Evolutionary conservation across 2,888 invertebrate species (phyloP), one percentile per base, ranked within the genome.

Genomic region (Conomelus anceps): DNA sequence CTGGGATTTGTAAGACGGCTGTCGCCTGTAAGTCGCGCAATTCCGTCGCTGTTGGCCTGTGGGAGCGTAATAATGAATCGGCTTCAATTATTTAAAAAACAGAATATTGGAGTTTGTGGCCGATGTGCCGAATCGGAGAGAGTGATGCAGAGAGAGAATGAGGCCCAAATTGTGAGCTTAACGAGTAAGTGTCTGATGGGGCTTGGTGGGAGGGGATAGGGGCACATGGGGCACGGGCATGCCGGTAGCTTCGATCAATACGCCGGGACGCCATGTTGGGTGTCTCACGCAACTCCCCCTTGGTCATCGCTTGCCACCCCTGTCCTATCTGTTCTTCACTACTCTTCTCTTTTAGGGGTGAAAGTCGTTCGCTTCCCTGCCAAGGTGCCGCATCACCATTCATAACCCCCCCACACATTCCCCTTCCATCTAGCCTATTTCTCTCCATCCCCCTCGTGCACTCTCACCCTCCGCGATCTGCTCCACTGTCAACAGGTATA

Each of bases 171-270:
- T 63, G 63, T 63, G 63, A 63, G 63, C 63, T 63, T 63, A 63
- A 63, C 63, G 63, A 63, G 63, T 63, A 63, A 63, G 63, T 63
- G 63, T 63, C 63, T n/a, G 63, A 13, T 4, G 34, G 34, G 34
- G 34, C 17, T 3, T 17, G 34, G 34, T 11, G 34, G 34, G 13
- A 17, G 34, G 34, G 34, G 6, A 34, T 23, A 23, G 23, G 86
- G 86, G 86, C 24, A n/a, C 22, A 41, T 11, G 85, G 22, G 24
- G 24, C 24, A n/a, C 7, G 23, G 86, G 29, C 86, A 29, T 86
- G 86, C 86, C 86, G 86, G 89, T 34, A 29, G 89, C 29, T 41
- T 24, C 26, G 89, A 89, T 89, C 89, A 89, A 89, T 89, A 89
- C 89, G 86, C 86, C 24, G 22, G 24, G 86, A 24, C 86, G 86